Percentiles rank a stretch among this genome's conserved stretches.
Evolutionary conservation across 2,113 vertebrate genomes (phyloP).

Genomic region (Natator depressus): DNA sequence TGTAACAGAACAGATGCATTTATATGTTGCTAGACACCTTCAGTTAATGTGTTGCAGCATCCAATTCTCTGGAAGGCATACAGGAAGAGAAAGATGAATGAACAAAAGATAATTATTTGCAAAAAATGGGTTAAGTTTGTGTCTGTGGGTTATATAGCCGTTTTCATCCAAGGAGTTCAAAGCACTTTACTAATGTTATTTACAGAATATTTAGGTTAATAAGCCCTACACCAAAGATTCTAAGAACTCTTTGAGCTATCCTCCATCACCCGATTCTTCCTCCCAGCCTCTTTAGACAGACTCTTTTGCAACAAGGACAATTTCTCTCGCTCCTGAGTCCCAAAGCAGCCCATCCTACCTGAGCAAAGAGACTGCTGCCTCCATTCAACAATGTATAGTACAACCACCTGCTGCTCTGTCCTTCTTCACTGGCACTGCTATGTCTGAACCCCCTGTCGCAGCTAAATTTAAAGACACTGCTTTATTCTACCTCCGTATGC

Average conservation of each 20-base stretch:
- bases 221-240: not conserved
- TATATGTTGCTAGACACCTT: not conserved
- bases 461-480: not conserved
- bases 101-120: not conserved
- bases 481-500: not conserved
- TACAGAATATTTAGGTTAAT: not conserved
- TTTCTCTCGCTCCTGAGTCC: accelerated
- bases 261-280: not conserved
- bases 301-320: not conserved
- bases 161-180: not conserved
- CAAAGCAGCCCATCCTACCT: not conserved
- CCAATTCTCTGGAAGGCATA: not conserved
- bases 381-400: not conserved
- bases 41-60: not conserved
- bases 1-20: not conserved
- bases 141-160: not conserved
- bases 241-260: not conserved
- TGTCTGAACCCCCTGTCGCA: not conserved
- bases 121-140: not conserved
- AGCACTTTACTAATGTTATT: not conserved
- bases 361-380: not conserved
- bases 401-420: not conserved
- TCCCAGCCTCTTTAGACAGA: not conserved
- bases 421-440: not conserved
- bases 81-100: not conserved